A percentile compares a stretch with the other conserved stretches of the same genome.
phyloP scores from a whole-genome alignment of 2,113 vertebrate species.

The Meleagris gallopavo region DNA sequence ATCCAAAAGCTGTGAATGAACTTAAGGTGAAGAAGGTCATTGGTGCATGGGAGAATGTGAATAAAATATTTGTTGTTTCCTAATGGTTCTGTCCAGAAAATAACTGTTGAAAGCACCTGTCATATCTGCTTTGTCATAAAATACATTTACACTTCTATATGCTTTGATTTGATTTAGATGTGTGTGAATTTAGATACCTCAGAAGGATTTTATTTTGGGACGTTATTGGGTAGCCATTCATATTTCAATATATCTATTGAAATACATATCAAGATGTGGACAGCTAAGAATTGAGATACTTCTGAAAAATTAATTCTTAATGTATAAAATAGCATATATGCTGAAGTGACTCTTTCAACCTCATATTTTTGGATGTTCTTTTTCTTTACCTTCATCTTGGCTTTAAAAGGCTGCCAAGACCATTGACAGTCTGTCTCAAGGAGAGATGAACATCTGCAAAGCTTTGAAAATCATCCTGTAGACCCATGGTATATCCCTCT shows the following conservation, averaged over 20 bases:
- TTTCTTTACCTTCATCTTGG: neutral
- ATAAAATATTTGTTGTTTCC: neutral
- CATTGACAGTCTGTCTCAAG: neutral
- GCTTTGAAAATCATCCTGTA: constrained; percentile 25
- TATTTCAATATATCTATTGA: too few relatives aligned
- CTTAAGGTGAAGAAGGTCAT: neutral
- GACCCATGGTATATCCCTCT: neutral
- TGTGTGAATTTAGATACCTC: neutral
- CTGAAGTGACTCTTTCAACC: neutral
- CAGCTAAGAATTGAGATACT: neutral
- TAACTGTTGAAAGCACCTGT: neutral
- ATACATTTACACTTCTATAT: neutral
- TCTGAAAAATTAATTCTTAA: neutral
- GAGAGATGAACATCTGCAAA: neutral
- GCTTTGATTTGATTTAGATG: neutral
- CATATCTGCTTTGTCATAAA: neutral
- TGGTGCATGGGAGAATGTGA: neutral
- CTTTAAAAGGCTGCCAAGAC: neutral
- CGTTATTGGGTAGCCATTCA: neutral
- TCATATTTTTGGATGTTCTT: neutral
- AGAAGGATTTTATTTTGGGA: neutral
- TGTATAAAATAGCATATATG: neutral
- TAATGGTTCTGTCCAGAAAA: neutral
- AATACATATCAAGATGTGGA: neutral
- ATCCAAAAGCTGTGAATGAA: neutral